Evolutionary conservation across 1,140 invertebrate genomes (phyloP), one percentile per base, ranked within the genome.

Genomic region (Apolygus lucorum): DNA sequence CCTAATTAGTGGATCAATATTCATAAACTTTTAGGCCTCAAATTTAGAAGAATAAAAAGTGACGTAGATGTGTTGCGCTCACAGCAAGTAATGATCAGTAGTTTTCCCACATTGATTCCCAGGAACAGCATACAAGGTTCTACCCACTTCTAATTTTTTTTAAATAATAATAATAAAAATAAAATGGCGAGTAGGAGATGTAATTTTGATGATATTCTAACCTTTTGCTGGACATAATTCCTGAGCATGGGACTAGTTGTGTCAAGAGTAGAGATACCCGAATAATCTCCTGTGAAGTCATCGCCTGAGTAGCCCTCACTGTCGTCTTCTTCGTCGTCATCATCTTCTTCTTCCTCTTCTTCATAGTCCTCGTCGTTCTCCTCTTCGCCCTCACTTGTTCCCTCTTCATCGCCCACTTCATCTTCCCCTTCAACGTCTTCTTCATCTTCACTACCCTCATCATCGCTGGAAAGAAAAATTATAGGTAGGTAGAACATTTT

Each of bases 121-220:
- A 80, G 80, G 68, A 80, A 84, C 13, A 85, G 83, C 52, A 78
- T 76, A 69, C 81, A 80, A 78, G 24, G 75, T 68, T 27, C 74
- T 75, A 1, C 76, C 70, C 2, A 28, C 73, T 72, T 65, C 54
- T 67, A 72, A 14, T 63, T 76, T 29, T 14, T 11, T 49, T 49
- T 11, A 11, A 11, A 49, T 49, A 11, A 49, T 49, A 11, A 49
- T 49, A 49, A 8, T 49, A 11, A 49, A 8, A 49, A 49, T n/a
- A n/a, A n/a, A n/a, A n/a, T n/a, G n/a, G n/a, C n/a, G n/a, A n/a
- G n/a, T n/a, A n/a, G n/a, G n/a, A n/a, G n/a, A n/a, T n/a, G n/a
- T n/a, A n/a, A n/a, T n/a, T n/a, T n/a, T n/a, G 34, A 17, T 17
- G 8, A 8, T 11, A 54, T 68, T n/a, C 28, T 29, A 24, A 22